Evolutionary conservation across 1,140 invertebrate genomes (phyloP), one percentile per base, ranked within the genome.

Genomic region (Phenacoccus solenopsis): DNA sequence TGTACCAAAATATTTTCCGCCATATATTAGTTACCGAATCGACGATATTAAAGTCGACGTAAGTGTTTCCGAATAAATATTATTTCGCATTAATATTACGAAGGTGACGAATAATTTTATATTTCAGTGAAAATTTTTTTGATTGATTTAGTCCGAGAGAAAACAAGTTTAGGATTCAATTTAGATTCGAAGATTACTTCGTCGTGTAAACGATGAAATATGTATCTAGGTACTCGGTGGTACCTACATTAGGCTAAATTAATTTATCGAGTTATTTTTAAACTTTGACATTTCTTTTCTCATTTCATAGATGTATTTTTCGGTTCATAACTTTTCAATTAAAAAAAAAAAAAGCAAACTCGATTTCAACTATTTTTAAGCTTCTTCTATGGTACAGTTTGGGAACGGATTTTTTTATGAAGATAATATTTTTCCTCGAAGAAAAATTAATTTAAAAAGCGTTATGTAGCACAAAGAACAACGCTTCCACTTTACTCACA

Each of bases 11-110:
- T 87, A 89, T 72, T 88, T 88, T 56, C 85, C 88, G 0, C 84
- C 84, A n/a, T 87, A 89, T 74, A 84, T 86, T 16, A 92, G 91
- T 75, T 83, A 84, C 25, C 77, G 88, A 68, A 77, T 87, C 70
- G 84, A 87, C 9, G 90, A 90, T 64, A 88, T 93, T 22, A 84
- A 85, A 75, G 90, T 94, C 30, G 89, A 93, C 79, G 87, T 93
- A 82, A 87, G 87, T 88, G 73, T 49, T 49, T 49, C n/a, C n/a
- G n/a, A n/a, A n/a, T n/a, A n/a, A n/a, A n/a, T n/a, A n/a, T n/a
- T n/a, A n/a, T n/a, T n/a, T n/a, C n/a, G n/a, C n/a, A n/a, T n/a
- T n/a, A n/a, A n/a, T n/a, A n/a, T n/a, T n/a, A n/a, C n/a, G n/a
- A n/a, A n/a, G n/a, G n/a, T n/a, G n/a, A n/a, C n/a, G n/a, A n/a